These are phyloP conservation scores for Garra rufa DNA, from an alignment of 2,113 vertebrate species.

Conservation along the genomic window DNA sequence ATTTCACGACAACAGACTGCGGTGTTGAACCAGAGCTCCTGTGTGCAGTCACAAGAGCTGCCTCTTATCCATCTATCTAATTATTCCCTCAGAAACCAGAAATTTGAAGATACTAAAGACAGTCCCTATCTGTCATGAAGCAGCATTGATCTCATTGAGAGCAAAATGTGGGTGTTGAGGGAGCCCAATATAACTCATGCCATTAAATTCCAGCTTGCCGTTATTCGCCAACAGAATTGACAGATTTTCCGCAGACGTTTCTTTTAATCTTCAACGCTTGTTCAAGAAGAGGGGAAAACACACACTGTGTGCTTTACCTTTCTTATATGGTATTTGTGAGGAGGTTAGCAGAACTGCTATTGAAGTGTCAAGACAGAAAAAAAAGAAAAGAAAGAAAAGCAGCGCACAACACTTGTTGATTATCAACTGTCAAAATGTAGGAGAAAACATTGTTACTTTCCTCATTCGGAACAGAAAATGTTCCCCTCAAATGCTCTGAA, in stretches of 20 bases:
- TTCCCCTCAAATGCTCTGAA: slow-evolving; percentile 6
- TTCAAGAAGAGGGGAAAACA: slow-evolving; percentile 71
- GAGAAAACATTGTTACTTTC: slow-evolving; percentile 49
- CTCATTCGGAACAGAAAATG: slow-evolving; percentile 20
- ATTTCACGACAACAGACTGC: slow-evolving; percentile 73
- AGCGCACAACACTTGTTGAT: slow-evolving; percentile 78
- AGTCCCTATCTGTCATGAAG: slow-evolving; percentile 80
- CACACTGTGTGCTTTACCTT: slow-evolving; percentile 74
- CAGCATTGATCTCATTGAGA: slow-evolving; percentile 82
- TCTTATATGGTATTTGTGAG: slow-evolving; percentile 76
- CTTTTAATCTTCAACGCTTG: slow-evolving; percentile 85
- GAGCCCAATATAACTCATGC: slow-evolving; percentile 82
- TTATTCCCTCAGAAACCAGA: slow-evolving; percentile 85
- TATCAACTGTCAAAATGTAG: slow-evolving; percentile 74
- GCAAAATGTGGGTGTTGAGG: slow-evolving; percentile 81
- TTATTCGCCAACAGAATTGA: slow-evolving; percentile 82
- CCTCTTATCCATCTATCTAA: slow-evolving; percentile 82
- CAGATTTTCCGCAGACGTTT: slow-evolving; percentile 81
- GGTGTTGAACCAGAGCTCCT: slow-evolving; percentile 73
- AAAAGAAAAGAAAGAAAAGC: slow-evolving; percentile 66
- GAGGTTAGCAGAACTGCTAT: slow-evolving; percentile 78
- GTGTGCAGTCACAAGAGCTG: slow-evolving; percentile 73
- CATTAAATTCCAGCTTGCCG: slow-evolving; percentile 81
- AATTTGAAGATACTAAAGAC: slow-evolving; percentile 83
- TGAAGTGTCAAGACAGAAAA: slow-evolving; percentile 71